Base-by-base conservation (phyloP, 2,113 vertebrate genomes). In the Heterochromis multidens region DNA sequence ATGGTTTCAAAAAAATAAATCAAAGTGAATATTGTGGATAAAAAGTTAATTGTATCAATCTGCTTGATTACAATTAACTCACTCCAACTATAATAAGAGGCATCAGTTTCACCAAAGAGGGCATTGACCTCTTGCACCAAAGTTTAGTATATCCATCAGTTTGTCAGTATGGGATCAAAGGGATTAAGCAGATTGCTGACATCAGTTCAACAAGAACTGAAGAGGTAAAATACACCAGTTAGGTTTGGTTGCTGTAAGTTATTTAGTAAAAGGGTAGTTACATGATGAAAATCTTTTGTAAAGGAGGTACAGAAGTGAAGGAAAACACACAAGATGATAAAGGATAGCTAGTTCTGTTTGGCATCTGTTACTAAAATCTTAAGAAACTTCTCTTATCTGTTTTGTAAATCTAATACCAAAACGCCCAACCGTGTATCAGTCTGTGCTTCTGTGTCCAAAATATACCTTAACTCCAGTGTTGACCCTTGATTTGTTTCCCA, bases 401-500 rank as follows among this genome's bases (percentile, higher is more conserved):
- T 85, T 74, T 63, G 23, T 59, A 16, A 80, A 86, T 57, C 29
- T 23, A 12, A 31, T 16, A 16, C 25, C 35, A 31, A 11, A 80
- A 56, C 43, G 13, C 35, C 58, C 52, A 58, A 67, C 35, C 33
- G 31, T 84, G 63, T 52, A 31, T 83, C 82, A 83, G 43, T 62
- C 84, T 77, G 62, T 35, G 25, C 37, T 16, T 86, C 81, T 84
- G 87, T 88, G 84, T 93, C 91, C 83, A 94, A 94, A 94, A 95
- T 92, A 91, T 82, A 94, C 83, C 93, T 90, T 84, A 85, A 87
- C 89, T 88, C 72, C 83, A 23, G 80, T 49, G 89, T 85, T 88
- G 87, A 89, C 92, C 82, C 81, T 84, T 59, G 79, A 90, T 90
- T 85, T 92, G 87, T 91, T 95, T 95, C 92, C 92, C 92, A 94